phyloP scores from a whole-genome alignment of 2,113 vertebrate species.

The Cynocephalus volans region DNA sequence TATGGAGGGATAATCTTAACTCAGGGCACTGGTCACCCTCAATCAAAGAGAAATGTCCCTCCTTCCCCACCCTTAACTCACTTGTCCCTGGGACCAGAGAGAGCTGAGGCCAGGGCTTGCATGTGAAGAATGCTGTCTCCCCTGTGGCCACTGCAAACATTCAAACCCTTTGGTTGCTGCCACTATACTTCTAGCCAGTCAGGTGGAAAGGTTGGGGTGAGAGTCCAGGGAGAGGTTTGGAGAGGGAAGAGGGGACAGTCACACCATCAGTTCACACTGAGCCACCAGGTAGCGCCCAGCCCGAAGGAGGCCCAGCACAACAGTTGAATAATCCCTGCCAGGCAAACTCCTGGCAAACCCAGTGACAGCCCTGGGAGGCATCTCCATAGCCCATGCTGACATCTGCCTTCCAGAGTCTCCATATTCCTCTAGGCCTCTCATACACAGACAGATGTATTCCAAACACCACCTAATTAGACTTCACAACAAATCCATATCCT shows the following conservation, averaged over 20 bases:
- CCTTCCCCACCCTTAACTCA: neutral
- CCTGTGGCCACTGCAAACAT: neutral
- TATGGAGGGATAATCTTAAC: neutral
- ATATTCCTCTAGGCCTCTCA: accelerated
- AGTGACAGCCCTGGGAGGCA: neutral
- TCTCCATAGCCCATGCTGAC: neutral
- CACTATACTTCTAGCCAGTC: neutral
- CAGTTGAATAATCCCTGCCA: neutral
- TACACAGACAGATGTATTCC: accelerated
- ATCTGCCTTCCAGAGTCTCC: neutral
- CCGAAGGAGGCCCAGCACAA: neutral
- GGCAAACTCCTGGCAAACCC: neutral
- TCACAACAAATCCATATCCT: neutral
- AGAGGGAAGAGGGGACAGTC: neutral
- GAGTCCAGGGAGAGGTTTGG: neutral
- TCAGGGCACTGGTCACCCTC: neutral
- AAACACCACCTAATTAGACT: accelerated
- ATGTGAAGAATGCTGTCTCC: neutral
- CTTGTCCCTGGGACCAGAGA: neutral
- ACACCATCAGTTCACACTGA: neutral
- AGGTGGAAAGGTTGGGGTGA: neutral
- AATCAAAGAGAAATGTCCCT: neutral
- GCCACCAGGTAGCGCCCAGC: neutral
- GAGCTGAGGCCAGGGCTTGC: neutral
- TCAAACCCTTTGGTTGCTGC: neutral